Evolutionary conservation across 2,113 vertebrate genomes (phyloP).

Genomic region (Cavia porcellus): DNA sequence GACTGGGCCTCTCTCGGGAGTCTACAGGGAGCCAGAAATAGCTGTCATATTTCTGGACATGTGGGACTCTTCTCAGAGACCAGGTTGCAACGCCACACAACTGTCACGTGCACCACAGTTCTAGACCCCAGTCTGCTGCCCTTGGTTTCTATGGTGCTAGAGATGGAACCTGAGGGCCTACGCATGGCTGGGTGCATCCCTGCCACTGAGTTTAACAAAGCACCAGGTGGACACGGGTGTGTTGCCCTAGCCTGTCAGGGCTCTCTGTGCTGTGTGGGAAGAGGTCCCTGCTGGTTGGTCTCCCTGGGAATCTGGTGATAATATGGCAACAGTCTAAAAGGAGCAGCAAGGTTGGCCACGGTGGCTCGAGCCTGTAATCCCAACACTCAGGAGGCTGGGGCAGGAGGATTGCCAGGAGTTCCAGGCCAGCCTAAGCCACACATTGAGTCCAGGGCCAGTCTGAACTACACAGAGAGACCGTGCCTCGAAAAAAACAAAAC

Average conservation of each 20-base stretch:
- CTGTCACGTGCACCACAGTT: neutral
- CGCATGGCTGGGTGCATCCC: neutral
- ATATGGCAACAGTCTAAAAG: constrained; percentile 21
- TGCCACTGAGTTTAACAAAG: neutral
- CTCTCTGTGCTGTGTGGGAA: neutral
- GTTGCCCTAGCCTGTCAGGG: neutral
- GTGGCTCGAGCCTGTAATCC: neutral
- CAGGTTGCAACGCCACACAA: neutral
- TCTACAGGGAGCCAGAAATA: neutral
- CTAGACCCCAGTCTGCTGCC: neutral
- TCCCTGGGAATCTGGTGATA: neutral
- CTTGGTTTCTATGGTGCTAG: neutral
- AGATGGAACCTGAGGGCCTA: neutral
- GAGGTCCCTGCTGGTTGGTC: neutral
- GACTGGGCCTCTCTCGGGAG: neutral
- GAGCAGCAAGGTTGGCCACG: neutral
- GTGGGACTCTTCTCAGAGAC: neutral
- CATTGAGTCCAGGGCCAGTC: too few species aligned
- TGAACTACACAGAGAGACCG: neutral
- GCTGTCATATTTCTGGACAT: neutral
- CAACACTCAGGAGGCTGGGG: neutral
- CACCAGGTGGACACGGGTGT: neutral
- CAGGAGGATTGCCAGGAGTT: neutral
- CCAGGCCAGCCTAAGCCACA: neutral
- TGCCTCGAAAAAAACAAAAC: neutral